Evolutionary conservation across 2,113 vertebrate genomes (phyloP).

Genomic region (Lathamus discolor): DNA sequence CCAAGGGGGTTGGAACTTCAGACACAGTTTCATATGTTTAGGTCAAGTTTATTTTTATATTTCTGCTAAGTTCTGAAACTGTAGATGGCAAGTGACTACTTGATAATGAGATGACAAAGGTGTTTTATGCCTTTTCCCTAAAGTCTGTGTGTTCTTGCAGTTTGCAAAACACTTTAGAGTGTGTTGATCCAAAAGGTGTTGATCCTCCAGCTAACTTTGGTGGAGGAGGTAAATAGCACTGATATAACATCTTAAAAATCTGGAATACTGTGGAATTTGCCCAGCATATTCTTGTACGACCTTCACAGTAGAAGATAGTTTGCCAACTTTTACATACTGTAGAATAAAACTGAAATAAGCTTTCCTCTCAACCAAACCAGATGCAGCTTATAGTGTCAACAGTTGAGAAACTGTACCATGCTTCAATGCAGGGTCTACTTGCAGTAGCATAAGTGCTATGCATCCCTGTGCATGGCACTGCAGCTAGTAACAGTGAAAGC

Average conservation of each 20-base stretch:
- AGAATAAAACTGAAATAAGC: neutral
- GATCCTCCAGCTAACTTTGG: neutral
- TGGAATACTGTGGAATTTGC: neutral
- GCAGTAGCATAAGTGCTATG: neutral
- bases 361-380: neutral
- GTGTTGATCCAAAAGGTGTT: neutral
- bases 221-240: neutral
- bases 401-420: neutral
- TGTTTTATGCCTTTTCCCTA: neutral
- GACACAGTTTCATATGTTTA: neutral
- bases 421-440: neutral
- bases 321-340: neutral
- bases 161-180: neutral
- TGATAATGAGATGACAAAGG: neutral
- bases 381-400: neutral
- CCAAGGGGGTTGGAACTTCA: neutral
- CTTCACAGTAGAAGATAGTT: neutral
- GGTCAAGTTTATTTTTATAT: neutral
- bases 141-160: neutral
- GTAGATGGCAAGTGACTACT: neutral
- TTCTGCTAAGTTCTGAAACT: neutral
- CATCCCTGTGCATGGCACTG: neutral
- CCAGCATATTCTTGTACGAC: neutral
- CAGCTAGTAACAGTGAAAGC: neutral
- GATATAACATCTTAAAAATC: rapidly evolving